Evolutionary conservation across 2,888 invertebrate species (phyloP), one percentile per base, ranked within the genome.

Genomic region (Escarpia spicata): DNA sequence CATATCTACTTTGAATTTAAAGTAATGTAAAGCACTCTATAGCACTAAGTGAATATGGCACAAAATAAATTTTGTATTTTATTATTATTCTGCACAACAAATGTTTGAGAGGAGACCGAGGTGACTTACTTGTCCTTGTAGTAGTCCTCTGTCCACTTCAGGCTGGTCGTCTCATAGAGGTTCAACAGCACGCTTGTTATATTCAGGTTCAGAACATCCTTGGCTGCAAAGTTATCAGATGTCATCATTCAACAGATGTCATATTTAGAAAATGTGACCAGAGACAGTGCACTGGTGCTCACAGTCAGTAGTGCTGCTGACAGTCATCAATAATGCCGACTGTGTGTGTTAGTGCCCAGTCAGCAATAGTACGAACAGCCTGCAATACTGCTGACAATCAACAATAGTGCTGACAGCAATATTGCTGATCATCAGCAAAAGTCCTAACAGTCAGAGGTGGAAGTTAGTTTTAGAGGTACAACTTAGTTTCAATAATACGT

Each of bases 131-230:
- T 19, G 31, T 92, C 93, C 92, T 95, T 95, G 93, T 96, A 96
- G 94, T 97, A 97, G 94, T 97, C 97, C 93, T 97, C 96, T 3
- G 98, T 98, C 99, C 99, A 99, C 96, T 98, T 98, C 94, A 97
- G 97, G 94, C 98, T 98, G 43, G 96, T 96, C 60, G 95, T 97
- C 94, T 97, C 97, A 95, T 98, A 98, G 45, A 99, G 97, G 94
- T 98, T 98, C 26, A 99, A 97, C 58, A 99, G 97, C 1, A 99
- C 98, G 37, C 98, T 98, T 0, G 99, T 99, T 15, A 99, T 97
- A 96, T 99, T 99, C 3, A 99, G 96, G 96, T 98, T 98, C 19
- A 99, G 97, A 90, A 98, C 97, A 94, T 98, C 98, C 19, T 97
- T 97, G 1, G 98, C 97, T 96, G 94, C 91, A 95, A 95, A 75